phyloP scores from a whole-genome alignment of 2,797 vertebrate species.

The Phrynocephalus vlangalii region DNA sequence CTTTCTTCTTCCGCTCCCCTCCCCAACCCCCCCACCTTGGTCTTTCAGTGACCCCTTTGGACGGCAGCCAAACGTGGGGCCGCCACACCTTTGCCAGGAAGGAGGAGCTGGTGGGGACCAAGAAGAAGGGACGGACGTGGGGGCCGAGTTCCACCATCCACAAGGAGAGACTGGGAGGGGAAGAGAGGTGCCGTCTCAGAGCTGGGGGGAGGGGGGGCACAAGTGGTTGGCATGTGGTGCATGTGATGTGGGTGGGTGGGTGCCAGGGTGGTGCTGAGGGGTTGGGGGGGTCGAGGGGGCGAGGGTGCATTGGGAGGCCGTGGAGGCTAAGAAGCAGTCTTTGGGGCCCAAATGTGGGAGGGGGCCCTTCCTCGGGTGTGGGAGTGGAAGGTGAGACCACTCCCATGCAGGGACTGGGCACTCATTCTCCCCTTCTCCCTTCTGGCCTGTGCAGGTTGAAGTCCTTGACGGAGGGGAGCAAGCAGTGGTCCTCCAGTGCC shows the following conservation, averaged over 20 bases:
- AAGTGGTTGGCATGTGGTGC: too few relatives aligned
- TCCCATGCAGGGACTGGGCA: accelerated
- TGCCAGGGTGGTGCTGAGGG: too few relatives aligned
- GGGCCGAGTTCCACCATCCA: slow-evolving; percentile 92
- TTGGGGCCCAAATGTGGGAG: too few relatives aligned
- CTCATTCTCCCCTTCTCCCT: neutral
- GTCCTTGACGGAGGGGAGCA: slow-evolving; percentile 86
- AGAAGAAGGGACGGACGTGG: slow-evolving; percentile 94
- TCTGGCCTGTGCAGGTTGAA: slow-evolving; percentile 81
- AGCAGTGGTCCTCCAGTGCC: slow-evolving; percentile 92
- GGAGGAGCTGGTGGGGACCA: slow-evolving; percentile 85
- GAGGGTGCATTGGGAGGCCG: too few relatives aligned
- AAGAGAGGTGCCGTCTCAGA: slow-evolving; percentile 81
- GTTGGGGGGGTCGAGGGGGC: too few relatives aligned
- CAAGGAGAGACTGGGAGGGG: slow-evolving; percentile 85
- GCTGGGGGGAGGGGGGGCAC: too few relatives aligned
- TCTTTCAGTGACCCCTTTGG: slow-evolving; percentile 86
- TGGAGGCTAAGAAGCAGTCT: neutral
- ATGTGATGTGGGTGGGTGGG: too few relatives aligned
- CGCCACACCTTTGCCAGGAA: slow-evolving; percentile 86
- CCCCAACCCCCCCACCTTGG: too few relatives aligned
- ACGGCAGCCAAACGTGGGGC: slow-evolving; percentile 90
- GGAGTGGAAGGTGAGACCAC: too few relatives aligned
- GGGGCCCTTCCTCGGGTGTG: too few relatives aligned
- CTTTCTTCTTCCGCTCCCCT: too few relatives aligned